phyloP scores from a whole-genome alignment of 37 sponge, comb jelly and placozoan genomes.

The Geodia barretti region DNA sequence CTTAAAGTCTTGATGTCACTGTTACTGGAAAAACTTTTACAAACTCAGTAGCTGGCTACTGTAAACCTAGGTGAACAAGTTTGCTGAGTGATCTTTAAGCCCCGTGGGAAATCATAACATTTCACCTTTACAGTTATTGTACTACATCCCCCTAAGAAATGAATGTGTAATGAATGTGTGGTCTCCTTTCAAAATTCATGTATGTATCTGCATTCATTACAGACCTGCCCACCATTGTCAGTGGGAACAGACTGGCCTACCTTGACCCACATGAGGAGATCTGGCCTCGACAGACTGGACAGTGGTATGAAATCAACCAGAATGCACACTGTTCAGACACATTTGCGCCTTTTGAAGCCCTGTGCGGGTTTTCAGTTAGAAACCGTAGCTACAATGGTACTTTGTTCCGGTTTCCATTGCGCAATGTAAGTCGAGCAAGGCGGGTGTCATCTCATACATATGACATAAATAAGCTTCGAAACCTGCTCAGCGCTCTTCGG shows the following conservation, averaged over 20 bases:
- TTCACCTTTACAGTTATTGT: too few relatives aligned
- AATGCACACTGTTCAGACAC: neutral
- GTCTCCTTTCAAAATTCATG: too few relatives aligned
- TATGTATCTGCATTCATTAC: too few relatives aligned
- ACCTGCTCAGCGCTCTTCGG: slow-evolving; percentile 25
- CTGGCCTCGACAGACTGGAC: slow-evolving; percentile 27
- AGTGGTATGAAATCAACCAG: neutral
- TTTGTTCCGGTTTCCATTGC: slow-evolving; percentile 78
- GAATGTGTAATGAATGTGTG: too few relatives aligned
- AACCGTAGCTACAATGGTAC: slow-evolving; percentile 5
- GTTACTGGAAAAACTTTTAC: too few relatives aligned
- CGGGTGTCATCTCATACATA: slow-evolving; percentile 37
- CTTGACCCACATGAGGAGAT: slow-evolving; percentile 44
- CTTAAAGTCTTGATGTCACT: too few relatives aligned
- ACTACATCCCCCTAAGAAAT: too few relatives aligned
- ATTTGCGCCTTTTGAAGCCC: slow-evolving; percentile 20
- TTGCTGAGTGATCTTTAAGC: too few relatives aligned
- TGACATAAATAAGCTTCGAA: slow-evolving; percentile 9
- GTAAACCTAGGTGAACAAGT: too few relatives aligned
- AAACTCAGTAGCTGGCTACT: too few relatives aligned
- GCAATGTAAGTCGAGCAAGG: slow-evolving; percentile 25
- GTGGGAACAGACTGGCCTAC: slow-evolving; percentile 44
- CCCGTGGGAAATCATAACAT: too few relatives aligned
- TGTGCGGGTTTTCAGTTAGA: slow-evolving; percentile 9
- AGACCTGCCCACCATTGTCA: slow-evolving; percentile 73